A percentile compares a stretch with the other conserved stretches of the same genome.
Evolutionary conservation across 37 sponge, comb jelly and placozoan species (phyloP).

Genomic region (Bolinopsis microptera): DNA sequence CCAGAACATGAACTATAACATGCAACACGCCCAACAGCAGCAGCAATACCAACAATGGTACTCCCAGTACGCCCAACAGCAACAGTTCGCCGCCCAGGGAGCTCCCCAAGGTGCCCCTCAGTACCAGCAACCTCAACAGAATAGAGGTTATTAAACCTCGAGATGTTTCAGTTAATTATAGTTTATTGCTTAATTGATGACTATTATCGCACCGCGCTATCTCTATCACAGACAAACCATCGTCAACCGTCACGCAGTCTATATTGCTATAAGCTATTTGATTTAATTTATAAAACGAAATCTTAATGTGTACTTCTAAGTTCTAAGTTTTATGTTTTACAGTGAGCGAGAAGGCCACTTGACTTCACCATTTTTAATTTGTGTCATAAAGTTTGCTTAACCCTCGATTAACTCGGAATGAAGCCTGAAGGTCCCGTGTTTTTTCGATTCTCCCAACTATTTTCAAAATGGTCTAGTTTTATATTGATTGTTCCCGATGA

Average conservation of each 20-base stretch:
- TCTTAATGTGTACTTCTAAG: too few species aligned
- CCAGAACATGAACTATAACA: constrained; percentile 15
- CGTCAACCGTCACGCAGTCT: background rate
- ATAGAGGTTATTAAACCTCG: background rate
- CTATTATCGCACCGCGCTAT: too few species aligned
- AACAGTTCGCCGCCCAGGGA: background rate
- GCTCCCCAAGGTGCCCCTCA: too few species aligned
- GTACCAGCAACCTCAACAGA: constrained; percentile 1
- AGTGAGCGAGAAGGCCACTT: too few species aligned
- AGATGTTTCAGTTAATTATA: background rate
- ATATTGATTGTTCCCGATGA: background rate
- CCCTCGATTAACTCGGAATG: too few species aligned
- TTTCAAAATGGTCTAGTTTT: too few species aligned
- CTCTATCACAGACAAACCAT: background rate
- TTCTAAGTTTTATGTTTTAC: too few species aligned
- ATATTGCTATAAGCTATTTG: background rate
- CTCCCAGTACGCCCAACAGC: background rate
- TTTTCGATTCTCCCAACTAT: too few species aligned
- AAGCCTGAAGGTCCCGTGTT: too few species aligned
- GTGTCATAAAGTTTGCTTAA: too few species aligned
- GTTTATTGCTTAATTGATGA: background rate
- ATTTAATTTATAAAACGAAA: background rate
- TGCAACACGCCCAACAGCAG: constrained; percentile 21
- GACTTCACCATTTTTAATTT: too few species aligned
- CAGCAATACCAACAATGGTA: constrained; percentile 34